Conservation (phyloP, 2,888 invertebrate genomes). For the Zhengitettix transpicula region DNA sequence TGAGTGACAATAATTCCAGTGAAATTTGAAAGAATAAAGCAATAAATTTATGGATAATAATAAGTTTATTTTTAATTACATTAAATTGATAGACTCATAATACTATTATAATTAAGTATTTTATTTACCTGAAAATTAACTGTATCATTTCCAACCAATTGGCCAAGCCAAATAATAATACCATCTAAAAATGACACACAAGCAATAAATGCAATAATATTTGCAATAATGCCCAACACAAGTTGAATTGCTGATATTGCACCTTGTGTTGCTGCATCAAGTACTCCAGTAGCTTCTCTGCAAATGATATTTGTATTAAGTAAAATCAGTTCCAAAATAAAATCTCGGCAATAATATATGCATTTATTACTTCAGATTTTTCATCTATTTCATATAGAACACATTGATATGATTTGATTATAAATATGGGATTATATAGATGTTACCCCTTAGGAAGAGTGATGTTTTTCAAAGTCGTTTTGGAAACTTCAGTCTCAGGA, state of each 20-base stretch:
- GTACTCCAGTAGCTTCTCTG: constrained; percentile 64
- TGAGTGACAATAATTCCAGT: no score
- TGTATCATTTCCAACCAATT: constrained; percentile 46
- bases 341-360: no score
- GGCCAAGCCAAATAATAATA: constrained; percentile 63
- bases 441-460: constrained; percentile 13
- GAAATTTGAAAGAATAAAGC: no score
- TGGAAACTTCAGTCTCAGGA: constrained; percentile 75
- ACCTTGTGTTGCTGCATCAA: constrained; percentile 86
- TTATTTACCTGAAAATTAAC: constrained; percentile 17
- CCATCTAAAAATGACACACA: constrained; percentile 73
- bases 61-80: no score
- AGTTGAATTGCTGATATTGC: constrained; percentile 65
- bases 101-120: constrained; percentile 17
- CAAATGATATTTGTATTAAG: constrained; percentile 12
- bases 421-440: background rate
- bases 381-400: background rate
- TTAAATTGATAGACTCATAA: constrained; percentile 34
- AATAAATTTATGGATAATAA: no score
- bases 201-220: constrained; percentile 81
- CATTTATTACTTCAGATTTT: background rate
- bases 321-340: background rate
- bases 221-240: constrained; percentile 75
- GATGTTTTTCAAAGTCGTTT: constrained; percentile 61
- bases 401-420: background rate